phyloP scores from a whole-genome alignment of 2,797 vertebrate species.

The Naso thynnoides region DNA sequence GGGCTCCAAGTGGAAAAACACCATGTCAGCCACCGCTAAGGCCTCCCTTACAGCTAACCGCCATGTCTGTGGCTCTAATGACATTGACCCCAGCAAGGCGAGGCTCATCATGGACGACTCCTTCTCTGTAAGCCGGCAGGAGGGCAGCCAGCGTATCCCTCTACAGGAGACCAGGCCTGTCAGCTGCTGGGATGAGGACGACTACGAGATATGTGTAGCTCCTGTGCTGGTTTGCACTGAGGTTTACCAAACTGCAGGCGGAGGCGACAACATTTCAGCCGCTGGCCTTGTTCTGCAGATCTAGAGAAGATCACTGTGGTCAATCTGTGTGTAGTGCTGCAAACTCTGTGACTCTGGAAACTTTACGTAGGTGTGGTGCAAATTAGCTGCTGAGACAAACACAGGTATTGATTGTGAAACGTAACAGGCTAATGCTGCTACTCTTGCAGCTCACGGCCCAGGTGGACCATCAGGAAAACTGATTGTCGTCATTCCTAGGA shows the following conservation, averaged over 20 bases:
- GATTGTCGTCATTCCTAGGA: conserved; percentile 21
- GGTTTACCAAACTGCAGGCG: conserved; percentile 90
- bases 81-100: conserved; percentile 88
- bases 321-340: conserved; percentile 30
- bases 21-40: conserved; percentile 90
- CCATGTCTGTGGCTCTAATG: conserved; percentile 88
- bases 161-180: conserved; percentile 85
- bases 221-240: conserved; percentile 91
- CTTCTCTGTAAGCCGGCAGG: conserved; percentile 85
- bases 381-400: conserved; percentile 35
- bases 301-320: conserved; percentile 57
- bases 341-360: conserved; percentile 35
- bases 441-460: conserved; percentile 34
- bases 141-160: conserved; percentile 87
- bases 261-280: conserved; percentile 90
- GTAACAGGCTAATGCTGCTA: conserved; percentile 33
- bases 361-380: conserved; percentile 52
- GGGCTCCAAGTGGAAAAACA: conserved; percentile 89
- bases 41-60: conserved; percentile 90
- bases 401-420: conserved; percentile 15
- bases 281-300: conserved; percentile 90
- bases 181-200: conserved; percentile 88
- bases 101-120: conserved; percentile 91
- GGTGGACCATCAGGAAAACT: conserved; percentile 30
- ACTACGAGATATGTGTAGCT: conserved; percentile 89